Conservation (phyloP, 2,113 vertebrate species). For the Campylomormyrus numenius region DNA sequence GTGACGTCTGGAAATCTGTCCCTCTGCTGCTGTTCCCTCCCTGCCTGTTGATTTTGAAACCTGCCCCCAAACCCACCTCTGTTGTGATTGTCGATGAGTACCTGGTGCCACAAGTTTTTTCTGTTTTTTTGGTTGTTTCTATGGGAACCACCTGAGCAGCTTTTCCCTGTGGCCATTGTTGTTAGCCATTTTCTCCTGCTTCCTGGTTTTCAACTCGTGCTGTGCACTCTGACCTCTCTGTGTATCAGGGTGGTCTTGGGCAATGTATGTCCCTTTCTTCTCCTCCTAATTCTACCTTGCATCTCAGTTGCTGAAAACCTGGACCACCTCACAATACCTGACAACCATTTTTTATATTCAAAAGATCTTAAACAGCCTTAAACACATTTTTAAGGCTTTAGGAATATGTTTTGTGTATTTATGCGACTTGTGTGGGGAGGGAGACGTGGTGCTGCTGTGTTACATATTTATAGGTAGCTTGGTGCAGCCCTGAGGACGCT, state of each 20-base stretch:
- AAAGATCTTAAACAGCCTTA: neutral
- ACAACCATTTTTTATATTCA: neutral
- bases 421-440: neutral
- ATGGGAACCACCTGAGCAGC: constrained; percentile 34
- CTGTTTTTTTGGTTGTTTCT: constrained; percentile 31
- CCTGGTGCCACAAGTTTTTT: constrained; percentile 13
- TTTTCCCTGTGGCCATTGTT: neutral
- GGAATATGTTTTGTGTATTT: neutral
- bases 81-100: neutral
- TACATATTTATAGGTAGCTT: constrained; percentile 2
- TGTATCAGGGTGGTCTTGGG: neutral
- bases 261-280: neutral
- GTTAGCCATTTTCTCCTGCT: neutral
- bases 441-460: neutral
- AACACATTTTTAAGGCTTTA: neutral
- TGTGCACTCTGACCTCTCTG: neutral
- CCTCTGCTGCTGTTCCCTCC: neutral
- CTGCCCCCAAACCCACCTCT: neutral
- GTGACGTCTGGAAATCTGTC: neutral
- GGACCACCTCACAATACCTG: neutral
- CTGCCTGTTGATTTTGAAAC: neutral
- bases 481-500: neutral
- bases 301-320: neutral
- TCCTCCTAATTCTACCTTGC: neutral
- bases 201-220: neutral